Base-by-base conservation (phyloP, 2,113 vertebrate species). In the Sigmodon hispidus region DNA sequence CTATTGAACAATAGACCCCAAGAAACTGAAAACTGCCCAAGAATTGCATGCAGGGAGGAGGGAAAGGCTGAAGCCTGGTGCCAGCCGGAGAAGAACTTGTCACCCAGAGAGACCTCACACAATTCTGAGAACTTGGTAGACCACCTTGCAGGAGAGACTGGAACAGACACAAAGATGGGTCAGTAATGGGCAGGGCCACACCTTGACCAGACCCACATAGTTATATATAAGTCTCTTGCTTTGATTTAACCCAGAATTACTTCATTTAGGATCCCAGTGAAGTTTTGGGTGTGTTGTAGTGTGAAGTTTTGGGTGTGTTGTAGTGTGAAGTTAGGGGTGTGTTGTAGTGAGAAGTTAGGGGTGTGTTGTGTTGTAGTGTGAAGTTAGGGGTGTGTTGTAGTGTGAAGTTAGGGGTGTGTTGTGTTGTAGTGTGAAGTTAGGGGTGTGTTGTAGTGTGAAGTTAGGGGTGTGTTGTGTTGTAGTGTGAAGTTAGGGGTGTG, bases 41-140 rank as follows among this genome's bases (percentile, higher is more conserved):
- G 43, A 52, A 86, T 50, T 86, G 63, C 83, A 86, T 50, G 61
- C 61, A 50, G 83, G 61, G 61, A 67, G 83, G 50, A 48, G 43
- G 43, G 15, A 85, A 63, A 65, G 4, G 5, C 61, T 36, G 61
- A 86, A 36, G 31, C 43, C 43, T 67, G 19, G 5, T 67, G 29
- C 61, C 83, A 86, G 83, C 43, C 63, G 36, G 83, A 29, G 17
- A 36, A 48, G 19, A 67, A 43, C 61, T 65, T 67, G 43, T 48
- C 61, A 48, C 83, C 83, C 61, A 69, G 57, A 31, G 48, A 87
- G 65, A 87, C 52, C 45, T 87, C 84, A 70, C 84, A 70, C 63
- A 86, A 22, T 86, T 86, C 84, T 65, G 59, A 85, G 40, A 85
- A 85, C 61, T n/a, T 69, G 84, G n/a, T 45, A 86, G 84, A 69